Percentiles rank a stretch among this genome's conserved stretches.
These are phyloP conservation scores for Phoxinus phoxinus DNA, from an alignment of 2,113 vertebrate species.

Conservation along the genomic window DNA sequence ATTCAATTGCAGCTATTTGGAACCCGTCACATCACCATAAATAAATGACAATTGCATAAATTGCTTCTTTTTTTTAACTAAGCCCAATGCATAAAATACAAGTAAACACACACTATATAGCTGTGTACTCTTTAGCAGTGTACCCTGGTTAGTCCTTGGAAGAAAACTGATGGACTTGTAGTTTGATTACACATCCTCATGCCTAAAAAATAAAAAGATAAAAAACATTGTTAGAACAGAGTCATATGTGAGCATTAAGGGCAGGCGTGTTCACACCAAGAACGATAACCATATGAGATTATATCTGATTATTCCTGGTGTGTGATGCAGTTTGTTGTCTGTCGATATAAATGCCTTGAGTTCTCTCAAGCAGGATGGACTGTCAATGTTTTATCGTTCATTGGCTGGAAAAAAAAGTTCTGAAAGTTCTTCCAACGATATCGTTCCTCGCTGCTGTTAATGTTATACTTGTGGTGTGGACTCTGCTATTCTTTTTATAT, in stretches of 20 bases:
- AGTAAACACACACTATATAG: not conserved
- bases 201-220: not conserved
- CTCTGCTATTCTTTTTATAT: no score
- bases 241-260: not conserved
- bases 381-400: no score
- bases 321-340: no score
- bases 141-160: not conserved
- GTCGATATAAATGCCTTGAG: no score
- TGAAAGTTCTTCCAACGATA: no score
- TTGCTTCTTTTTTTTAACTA: not conserved
- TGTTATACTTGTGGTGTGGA: no score
- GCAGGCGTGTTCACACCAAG: no score
- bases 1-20: not conserved
- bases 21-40: not conserved
- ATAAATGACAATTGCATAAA: not conserved
- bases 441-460: no score
- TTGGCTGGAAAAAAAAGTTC: no score
- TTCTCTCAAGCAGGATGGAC: no score
- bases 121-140: not conserved
- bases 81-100: not conserved
- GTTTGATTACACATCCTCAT: slow-evolving; percentile 15
- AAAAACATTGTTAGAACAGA: not conserved
- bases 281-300: no score
- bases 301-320: no score
- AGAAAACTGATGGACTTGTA: not conserved